Evolutionary conservation across 2,888 invertebrate genomes (phyloP), one percentile per base, ranked within the genome.

Genomic region (Myopa tessellatipennis): DNA sequence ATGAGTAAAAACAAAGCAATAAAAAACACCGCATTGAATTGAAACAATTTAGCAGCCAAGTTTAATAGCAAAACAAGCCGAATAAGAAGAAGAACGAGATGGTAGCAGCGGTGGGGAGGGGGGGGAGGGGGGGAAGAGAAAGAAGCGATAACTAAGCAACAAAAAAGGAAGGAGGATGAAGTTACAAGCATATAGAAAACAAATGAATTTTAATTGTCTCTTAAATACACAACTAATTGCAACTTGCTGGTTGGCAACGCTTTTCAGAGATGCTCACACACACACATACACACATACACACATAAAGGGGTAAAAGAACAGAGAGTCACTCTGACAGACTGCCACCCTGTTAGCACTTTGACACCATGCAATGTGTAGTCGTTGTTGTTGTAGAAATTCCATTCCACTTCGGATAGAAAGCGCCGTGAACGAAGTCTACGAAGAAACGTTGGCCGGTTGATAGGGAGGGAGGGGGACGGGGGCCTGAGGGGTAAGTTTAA

Each of bases 221-320:
- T 73, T 73, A 73, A 73, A 73, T 60, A 73, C 73, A 73, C 61
- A 73, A 73, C 73, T 73, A 73, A 73, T 73, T 73, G 73, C 61
- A 26, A 73, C 10, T 69, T 69, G 69, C 50, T 69, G 69, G 69
- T 50, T 34, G 40, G 16, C 45, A 10, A 18, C 16, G 60, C 5
- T 14, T 6, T n/a, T n/a, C 36, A 18, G 16, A 68, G 26, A 61
- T 5, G 26, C 36, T 63, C 6, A 69, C 36, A 55, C 26, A 18
- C 52, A 58, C 38, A 67, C 45, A 70, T 36, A 60, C 63, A 36
- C 26, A 74, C 38, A 55, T 50, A 10, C 26, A 36, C n/a, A 4
- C n/a, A 8, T 68, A 8, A 14, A n/a, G n/a, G n/a, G 2, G 26
- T 26, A 26, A 1, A 61, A 1, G 8, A 26, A 18, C 61, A 61